Percentiles rank a stretch among this genome's conserved stretches.
Evolutionary conservation across 2,888 invertebrate genomes (phyloP).

Genomic region (Diarsia rubi): DNA sequence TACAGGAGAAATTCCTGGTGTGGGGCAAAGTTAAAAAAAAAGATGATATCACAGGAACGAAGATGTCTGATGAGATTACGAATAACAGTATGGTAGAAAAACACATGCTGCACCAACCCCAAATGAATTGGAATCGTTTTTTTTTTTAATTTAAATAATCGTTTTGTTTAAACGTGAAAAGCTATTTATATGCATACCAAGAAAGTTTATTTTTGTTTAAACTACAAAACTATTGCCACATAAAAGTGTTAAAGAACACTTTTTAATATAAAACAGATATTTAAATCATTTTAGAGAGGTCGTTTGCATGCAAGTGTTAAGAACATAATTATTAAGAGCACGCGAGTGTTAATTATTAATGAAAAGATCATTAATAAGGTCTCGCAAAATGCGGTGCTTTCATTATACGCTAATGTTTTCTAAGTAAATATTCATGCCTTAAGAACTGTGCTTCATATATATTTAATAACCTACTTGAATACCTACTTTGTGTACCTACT

Average conservation of each 20-base stretch:
- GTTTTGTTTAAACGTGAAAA: not conserved
- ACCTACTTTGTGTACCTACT: not conserved
- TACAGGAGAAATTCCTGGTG: too few relatives aligned
- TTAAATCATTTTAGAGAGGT: constrained; percentile 26
- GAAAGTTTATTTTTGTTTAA: not conserved
- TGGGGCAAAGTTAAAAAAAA: too few relatives aligned
- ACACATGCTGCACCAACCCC: too few relatives aligned
- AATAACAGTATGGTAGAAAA: too few relatives aligned
- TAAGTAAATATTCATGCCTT: constrained; percentile 7
- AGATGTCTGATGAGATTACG: too few relatives aligned
- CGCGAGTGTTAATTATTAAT: constrained; percentile 62
- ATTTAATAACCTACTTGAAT: not conserved
- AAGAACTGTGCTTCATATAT: not conserved
- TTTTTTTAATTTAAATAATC: not conserved
- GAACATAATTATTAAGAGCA: constrained; percentile 53
- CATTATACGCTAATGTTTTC: constrained; percentile 24
- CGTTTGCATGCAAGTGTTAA: constrained; percentile 47
- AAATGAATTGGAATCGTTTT: too few relatives aligned
- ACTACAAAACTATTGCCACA: not conserved
- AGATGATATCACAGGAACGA: too few relatives aligned
- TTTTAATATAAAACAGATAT: constrained; percentile 13
- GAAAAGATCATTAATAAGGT: constrained; percentile 54
- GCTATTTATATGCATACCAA: not conserved
- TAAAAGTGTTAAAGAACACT: not conserved
- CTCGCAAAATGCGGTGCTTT: constrained; percentile 29